Evolutionary conservation across 1,140 invertebrate species (phyloP).

Genomic region (Acyrthosiphon pisum): DNA sequence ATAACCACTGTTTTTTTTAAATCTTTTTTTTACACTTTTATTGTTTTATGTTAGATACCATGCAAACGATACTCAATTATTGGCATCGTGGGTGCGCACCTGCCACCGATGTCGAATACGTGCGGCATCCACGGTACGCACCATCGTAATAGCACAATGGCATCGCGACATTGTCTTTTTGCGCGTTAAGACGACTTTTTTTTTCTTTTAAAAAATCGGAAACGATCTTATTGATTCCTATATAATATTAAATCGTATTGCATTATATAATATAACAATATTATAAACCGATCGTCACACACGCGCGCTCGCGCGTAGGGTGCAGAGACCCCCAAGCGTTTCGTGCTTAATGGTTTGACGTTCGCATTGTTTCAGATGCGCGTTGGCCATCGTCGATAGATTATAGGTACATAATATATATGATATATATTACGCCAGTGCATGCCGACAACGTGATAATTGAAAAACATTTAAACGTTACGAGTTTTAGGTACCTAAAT

Average conservation of each 20-base stretch:
- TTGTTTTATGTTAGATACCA: background rate
- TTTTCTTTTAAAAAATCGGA: background rate
- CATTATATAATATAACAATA: background rate
- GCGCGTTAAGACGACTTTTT: background rate
- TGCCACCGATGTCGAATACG: background rate
- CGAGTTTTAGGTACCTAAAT: background rate
- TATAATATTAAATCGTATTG: background rate
- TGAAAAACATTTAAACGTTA: background rate
- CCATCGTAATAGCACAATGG: background rate
- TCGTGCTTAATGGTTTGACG: background rate
- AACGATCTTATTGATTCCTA: background rate
- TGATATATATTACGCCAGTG: background rate
- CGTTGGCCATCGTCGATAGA: background rate
- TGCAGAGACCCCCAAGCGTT: background rate
- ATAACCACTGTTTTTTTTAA: background rate
- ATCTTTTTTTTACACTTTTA: background rate
- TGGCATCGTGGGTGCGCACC: background rate
- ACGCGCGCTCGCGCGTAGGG: background rate
- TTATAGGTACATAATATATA: background rate
- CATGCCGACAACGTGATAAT: background rate
- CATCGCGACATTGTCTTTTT: conserved; percentile 21
- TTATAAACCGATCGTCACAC: background rate
- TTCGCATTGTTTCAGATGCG: background rate
- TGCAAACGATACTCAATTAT: conserved; percentile 26
- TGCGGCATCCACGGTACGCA: background rate